Percentiles rank a stretch among this genome's conserved stretches.
phyloP scores from a whole-genome alignment of 2,797 vertebrate species.

The Ispidina lecontei region DNA sequence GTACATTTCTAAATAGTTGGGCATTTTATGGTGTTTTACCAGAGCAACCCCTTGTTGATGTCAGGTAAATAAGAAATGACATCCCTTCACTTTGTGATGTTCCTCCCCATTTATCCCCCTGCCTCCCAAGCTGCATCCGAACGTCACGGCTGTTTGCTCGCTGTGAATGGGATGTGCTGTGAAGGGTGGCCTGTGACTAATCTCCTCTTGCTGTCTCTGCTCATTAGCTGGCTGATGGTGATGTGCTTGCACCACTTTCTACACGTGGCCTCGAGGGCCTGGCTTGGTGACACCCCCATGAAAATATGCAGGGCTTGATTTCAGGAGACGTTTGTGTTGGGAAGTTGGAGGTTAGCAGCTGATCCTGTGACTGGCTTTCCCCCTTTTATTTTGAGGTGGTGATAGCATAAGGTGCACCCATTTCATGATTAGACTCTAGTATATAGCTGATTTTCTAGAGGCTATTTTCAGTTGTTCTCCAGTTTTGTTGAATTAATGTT shows the following conservation, averaged over 20 bases:
- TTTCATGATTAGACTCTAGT: background rate
- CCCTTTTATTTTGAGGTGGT: background rate
- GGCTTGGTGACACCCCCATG: background rate
- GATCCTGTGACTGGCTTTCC: background rate
- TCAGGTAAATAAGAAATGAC: constrained; percentile 28
- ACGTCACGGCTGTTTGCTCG: background rate
- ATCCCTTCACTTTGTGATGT: background rate
- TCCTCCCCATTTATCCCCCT: background rate
- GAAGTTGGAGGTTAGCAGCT: background rate
- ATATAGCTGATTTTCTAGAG: background rate
- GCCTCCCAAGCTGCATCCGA: background rate
- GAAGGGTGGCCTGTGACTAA: constrained; percentile 68
- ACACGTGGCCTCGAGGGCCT: constrained; percentile 1
- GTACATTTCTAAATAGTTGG: background rate
- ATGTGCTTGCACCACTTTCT: constrained; percentile 33
- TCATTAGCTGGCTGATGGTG: constrained; percentile 48
- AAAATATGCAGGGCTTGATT: constrained; percentile 6
- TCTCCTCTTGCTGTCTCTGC: constrained; percentile 57
- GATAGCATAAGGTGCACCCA: background rate
- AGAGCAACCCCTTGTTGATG: background rate
- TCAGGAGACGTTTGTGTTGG: background rate
- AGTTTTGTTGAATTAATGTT: background rate
- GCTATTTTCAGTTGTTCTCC: background rate
- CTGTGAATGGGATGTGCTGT: constrained; percentile 34
- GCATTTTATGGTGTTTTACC: background rate